A percentile compares a stretch with the other conserved stretches of the same genome.
phyloP scores from a whole-genome alignment of 2,113 vertebrate genomes.

The Thunnus thynnus region DNA sequence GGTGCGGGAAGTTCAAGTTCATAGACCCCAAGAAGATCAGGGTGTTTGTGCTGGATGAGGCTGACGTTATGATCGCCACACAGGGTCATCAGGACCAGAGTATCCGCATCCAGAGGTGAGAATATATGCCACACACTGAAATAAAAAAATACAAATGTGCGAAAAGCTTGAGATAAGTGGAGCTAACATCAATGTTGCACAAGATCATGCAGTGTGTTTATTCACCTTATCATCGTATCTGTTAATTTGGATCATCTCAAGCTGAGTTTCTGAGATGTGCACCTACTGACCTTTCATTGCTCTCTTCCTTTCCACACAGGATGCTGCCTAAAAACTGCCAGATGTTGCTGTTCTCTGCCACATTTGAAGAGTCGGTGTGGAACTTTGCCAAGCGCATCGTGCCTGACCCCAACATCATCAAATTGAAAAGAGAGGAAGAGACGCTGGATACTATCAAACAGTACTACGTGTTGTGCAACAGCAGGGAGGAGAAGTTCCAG shows the following conservation, averaged over 20 bases:
- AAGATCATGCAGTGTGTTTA: background rate
- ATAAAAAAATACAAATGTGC: background rate
- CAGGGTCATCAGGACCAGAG: slow-evolving; percentile 99
- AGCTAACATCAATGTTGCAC: background rate
- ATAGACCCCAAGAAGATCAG: slow-evolving; percentile 96
- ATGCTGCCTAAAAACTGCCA: slow-evolving; percentile 94
- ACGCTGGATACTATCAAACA: slow-evolving; percentile 98
- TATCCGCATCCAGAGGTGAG: slow-evolving; percentile 96
- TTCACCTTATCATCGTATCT: no score
- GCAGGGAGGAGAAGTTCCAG: slow-evolving; percentile 95
- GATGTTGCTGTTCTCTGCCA: slow-evolving; percentile 98
- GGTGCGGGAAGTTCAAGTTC: slow-evolving; percentile 96
- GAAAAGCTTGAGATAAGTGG: background rate
- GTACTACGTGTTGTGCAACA: slow-evolving; percentile 93
- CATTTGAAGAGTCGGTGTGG: slow-evolving; percentile 97
- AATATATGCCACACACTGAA: background rate
- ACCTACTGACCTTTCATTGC: background rate
- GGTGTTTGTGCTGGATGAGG: slow-evolving; percentile 97
- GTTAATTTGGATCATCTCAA: background rate
- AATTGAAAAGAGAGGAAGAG: slow-evolving; percentile 96
- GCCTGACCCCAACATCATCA: slow-evolving; percentile 97
- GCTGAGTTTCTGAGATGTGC: background rate
- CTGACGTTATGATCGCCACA: slow-evolving; percentile 98
- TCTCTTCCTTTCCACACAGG: slow-evolving; percentile 72
- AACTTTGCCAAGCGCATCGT: slow-evolving; percentile 95